Evolutionary conservation across 1,140 invertebrate genomes (phyloP).

Genomic region (Trichoplusia ni): DNA sequence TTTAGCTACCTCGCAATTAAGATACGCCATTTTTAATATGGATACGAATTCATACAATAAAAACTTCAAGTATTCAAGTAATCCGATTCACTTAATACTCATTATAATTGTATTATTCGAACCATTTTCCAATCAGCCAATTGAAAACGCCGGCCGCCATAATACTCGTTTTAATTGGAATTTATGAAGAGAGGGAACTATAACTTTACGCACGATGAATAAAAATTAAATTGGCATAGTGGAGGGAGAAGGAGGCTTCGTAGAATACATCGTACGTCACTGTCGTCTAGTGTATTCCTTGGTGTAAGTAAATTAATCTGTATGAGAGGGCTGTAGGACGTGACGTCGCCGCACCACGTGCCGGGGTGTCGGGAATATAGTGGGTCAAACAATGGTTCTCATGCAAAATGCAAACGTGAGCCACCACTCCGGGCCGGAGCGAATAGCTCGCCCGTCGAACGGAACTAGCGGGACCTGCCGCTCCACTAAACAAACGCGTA

Average conservation of each 20-base stretch:
- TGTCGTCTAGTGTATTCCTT: background rate
- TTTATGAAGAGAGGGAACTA: background rate
- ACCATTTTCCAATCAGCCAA: background rate
- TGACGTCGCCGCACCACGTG: conserved; percentile 13
- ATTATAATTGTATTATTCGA: background rate
- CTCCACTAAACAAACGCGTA: conserved; percentile 42
- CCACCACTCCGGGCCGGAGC: conserved; percentile 15
- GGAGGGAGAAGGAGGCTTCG: background rate
- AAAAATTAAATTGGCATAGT: no score
- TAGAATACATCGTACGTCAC: background rate
- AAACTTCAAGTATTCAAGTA: background rate
- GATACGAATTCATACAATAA: background rate
- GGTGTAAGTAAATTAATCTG: conserved; percentile 25
- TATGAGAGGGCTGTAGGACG: conserved; percentile 9
- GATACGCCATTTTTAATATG: conserved; percentile 1
- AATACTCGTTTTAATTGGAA: background rate
- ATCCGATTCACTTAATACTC: conserved; percentile 4
- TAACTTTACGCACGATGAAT: no score
- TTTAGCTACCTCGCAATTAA: conserved; percentile 8
- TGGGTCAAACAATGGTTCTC: conserved; percentile 46
- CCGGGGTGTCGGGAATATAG: conserved; percentile 24
- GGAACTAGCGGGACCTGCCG: conserved; percentile 39
- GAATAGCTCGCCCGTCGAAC: conserved; percentile 36
- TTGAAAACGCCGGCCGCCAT: background rate
- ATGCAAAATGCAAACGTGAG: conserved; percentile 57